Base-by-base conservation (phyloP, 2,888 invertebrate species). In the Ganaspis brasiliensis region DNA sequence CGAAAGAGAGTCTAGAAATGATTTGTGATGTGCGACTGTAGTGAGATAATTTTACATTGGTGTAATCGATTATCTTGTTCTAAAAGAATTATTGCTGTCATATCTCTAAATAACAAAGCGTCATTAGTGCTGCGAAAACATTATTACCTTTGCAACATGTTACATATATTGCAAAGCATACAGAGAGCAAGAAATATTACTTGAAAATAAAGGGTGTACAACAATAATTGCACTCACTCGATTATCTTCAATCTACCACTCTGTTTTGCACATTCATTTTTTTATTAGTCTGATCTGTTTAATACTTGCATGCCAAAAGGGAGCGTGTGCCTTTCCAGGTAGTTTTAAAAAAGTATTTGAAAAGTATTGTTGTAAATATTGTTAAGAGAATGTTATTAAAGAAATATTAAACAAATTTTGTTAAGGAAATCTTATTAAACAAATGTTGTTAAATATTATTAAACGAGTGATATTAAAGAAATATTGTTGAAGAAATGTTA, bases 91-190 rank as follows among this genome's bases (percentile, higher is more conserved):
- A 40, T 63, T 40, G 14, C 57, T 31, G 57, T n/a, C 57, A 59
- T 59, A 59, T 59, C 9, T 59, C 57, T 59, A 24, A 37, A 63
- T 37, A 63, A 63, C 19, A 63, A 63, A 63, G 40, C 19, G 40
- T 63, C 24, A 19, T 40, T 37, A 37, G 14, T 26, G 24, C 57
- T 12, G 57, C 37, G 40, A 63, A 63, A 37, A 5, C 21, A 67
- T 24, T 14, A 40, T 21, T 45, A 14, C n/a, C 37, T 12, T 67
- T 61, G 26, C 35, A 37, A 16, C n/a, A n/a, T 61, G 16, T 61
- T 61, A 61, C 35, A 37, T 37, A 61, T 19, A 61, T 16, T 35
- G 19, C 61, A 61, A 37, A 35, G 35, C 16, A n/a, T n/a, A 67
- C 24, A 24, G 14, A 24, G 21, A 67, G 12, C 14, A 24, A 14